phyloP scores from a whole-genome alignment of 1,140 invertebrate genomes.

The Drosophila ficusphila region DNA sequence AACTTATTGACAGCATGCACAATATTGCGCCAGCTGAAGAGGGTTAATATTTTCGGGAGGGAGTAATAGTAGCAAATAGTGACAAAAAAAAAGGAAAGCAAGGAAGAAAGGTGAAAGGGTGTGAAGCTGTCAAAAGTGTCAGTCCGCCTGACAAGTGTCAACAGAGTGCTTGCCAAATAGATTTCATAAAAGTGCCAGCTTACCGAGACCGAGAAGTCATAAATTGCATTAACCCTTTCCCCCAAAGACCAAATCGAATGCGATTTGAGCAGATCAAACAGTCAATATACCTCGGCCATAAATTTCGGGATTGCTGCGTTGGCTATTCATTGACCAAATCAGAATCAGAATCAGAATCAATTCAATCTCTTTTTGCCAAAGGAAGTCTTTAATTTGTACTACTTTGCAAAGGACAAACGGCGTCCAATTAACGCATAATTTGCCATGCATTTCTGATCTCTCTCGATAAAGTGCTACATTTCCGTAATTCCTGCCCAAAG shows the following conservation, averaged over 20 bases:
- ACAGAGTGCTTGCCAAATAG: conserved; percentile 53
- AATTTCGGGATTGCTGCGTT: too few relatives aligned
- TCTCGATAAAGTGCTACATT: not conserved
- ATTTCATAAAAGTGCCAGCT: conserved; percentile 54
- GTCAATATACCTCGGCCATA: not conserved
- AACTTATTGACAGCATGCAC: conserved; percentile 76
- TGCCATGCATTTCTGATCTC: not conserved
- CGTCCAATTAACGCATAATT: not conserved
- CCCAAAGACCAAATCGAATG: conserved; percentile 13
- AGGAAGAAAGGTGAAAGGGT: conserved; percentile 53
- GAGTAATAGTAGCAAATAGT: too few relatives aligned
- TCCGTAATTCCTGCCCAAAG: not conserved
- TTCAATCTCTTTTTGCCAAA: not conserved
- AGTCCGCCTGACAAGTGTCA: conserved; percentile 76
- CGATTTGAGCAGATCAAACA: conserved; percentile 2
- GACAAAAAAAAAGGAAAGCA: not conserved
- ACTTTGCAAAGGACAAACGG: too few relatives aligned
- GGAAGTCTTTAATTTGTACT: too few relatives aligned
- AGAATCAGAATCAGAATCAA: not conserved
- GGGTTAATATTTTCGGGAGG: conserved; percentile 20
- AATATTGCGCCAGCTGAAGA: conserved; percentile 64
- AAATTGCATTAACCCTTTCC: conserved; percentile 44
- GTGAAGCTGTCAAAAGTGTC: conserved; percentile 76
- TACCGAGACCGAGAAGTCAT: conserved; percentile 14
- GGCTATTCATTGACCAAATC: too few relatives aligned